phyloP scores from a whole-genome alignment of 2,888 invertebrate species.

The Oxytorus armatus region DNA sequence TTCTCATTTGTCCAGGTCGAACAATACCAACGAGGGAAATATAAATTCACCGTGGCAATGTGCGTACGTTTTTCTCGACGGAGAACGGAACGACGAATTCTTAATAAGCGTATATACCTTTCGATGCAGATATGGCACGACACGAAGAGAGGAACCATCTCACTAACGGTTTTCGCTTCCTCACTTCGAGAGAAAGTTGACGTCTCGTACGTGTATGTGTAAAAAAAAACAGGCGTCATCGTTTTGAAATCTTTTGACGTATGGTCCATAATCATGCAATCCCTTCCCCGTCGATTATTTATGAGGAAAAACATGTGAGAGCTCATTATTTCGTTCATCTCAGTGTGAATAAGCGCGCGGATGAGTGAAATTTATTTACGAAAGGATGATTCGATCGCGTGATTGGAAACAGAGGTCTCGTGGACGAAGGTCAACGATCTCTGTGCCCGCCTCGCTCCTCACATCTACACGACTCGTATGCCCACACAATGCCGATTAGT shows the following conservation, averaged over 20 bases:
- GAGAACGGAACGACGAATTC: no score
- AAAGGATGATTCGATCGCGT: not conserved
- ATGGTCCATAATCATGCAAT: slow-evolving; percentile 10
- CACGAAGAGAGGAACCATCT: slow-evolving; percentile 7
- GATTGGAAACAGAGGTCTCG: slow-evolving; percentile 37
- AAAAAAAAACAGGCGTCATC: slow-evolving; percentile 9
- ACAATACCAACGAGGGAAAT: no score
- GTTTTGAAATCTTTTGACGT: slow-evolving; percentile 27
- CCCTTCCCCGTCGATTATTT: no score
- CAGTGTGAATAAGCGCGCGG: not conserved
- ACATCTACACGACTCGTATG: slow-evolving; percentile 12
- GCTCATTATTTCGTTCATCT: slow-evolving; percentile 2
- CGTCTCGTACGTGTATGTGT: slow-evolving; percentile 4
- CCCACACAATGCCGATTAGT: slow-evolving; percentile 43
- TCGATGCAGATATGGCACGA: slow-evolving; percentile 34
- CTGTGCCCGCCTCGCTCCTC: not conserved
- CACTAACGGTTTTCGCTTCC: slow-evolving; percentile 41
- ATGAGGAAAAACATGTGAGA: slow-evolving; percentile 27
- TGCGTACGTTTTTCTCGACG: no score
- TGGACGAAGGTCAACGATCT: slow-evolving; percentile 62
- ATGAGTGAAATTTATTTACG: not conserved
- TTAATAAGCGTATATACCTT: no score
- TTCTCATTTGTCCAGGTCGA: no score
- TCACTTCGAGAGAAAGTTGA: slow-evolving; percentile 53
- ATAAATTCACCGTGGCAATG: no score